Base-by-base conservation (phyloP, 2,797 vertebrate species). In the Chelon labrosus region DNA sequence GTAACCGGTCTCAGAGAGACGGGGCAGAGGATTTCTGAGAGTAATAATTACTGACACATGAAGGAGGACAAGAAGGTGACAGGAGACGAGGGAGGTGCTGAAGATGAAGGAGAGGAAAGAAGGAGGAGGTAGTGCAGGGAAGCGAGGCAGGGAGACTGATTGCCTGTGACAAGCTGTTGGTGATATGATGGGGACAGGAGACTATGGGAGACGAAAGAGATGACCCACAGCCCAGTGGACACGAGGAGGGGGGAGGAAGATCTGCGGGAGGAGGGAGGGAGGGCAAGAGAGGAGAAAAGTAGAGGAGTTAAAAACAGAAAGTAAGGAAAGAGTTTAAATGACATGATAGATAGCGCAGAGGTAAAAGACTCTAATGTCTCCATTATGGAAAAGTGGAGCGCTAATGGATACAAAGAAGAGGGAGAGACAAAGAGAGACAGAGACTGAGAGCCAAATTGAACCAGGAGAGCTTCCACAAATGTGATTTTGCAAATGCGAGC, bases 161-260 rank as follows among this genome's bases (percentile, higher is more conserved):
- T 86, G 89, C 55, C 77, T 91, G 85, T 90, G 93, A 94, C 93
- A 94, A 89, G 92, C 85, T 91, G 92, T 91, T 88, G 85, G 85
- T 91, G 93, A 93, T 91, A 91, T 88, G 89, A 92, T 85, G 87
- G 85, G 79, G 88, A 91, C 86, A 64, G 77, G 83, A 88, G 86
- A 86, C 79, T 52, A 79, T 79, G 70, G 49, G 83, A 89, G 80
- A 73, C 42, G 67, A 77, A 54, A n/a, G 78, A 75, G 72, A 85
- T 66, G 85, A 83, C 80, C 77, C 52, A 37, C 35, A 56, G 59
- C 53, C n/a, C 42, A 6, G 70, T 74, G 80, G 78, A 46, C 44
- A 77, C 65, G 47, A 22, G 14, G 38, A 38, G 35, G 35, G 57
- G 44, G 55, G 14, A 52, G 47, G 25, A 20, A 20, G 56, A 66